These are phyloP conservation scores for Notiomystis cincta DNA, from an alignment of 2,113 vertebrate species.

Conservation along the genomic window DNA sequence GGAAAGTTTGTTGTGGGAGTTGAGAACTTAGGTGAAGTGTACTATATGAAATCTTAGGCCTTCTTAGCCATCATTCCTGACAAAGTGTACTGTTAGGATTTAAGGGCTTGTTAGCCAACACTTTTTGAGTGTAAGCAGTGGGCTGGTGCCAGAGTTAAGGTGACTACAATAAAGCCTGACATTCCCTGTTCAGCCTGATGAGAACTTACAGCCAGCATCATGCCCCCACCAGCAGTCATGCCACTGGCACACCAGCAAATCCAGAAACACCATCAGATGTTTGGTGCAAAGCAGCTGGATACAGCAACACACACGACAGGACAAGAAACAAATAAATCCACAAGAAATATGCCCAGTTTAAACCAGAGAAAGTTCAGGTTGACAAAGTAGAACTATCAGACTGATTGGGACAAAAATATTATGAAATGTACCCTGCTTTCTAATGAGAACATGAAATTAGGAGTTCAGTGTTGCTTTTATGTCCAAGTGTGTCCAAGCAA, in stretches of 20 bases:
- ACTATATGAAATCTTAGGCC: neutral
- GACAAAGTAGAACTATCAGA: neutral
- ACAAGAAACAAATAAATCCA: neutral
- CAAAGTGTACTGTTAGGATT: neutral
- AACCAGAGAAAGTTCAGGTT: neutral
- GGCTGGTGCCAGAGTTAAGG: neutral
- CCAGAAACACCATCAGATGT: neutral
- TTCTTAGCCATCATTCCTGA: neutral
- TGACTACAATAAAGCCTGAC: rapidly evolving
- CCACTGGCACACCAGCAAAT: neutral
- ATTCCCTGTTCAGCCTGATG: rapidly evolving
- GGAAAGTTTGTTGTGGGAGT: neutral
- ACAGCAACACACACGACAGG: neutral
- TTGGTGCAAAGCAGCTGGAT: neutral
- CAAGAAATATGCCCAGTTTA: neutral
- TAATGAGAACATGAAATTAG: neutral
- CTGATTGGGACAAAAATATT: neutral
- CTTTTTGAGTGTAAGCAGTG: neutral
- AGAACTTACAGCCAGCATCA: neutral
- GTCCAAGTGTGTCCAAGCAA: neutral
- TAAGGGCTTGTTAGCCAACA: neutral
- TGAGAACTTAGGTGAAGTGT: neutral
- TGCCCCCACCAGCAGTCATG: no score
- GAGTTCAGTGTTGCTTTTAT: neutral
- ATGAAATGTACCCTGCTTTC: neutral